A percentile compares a stretch with the other conserved stretches of the same genome.
phyloP scores from a whole-genome alignment of 2,888 invertebrate species.

The Smittia aterrima region DNA sequence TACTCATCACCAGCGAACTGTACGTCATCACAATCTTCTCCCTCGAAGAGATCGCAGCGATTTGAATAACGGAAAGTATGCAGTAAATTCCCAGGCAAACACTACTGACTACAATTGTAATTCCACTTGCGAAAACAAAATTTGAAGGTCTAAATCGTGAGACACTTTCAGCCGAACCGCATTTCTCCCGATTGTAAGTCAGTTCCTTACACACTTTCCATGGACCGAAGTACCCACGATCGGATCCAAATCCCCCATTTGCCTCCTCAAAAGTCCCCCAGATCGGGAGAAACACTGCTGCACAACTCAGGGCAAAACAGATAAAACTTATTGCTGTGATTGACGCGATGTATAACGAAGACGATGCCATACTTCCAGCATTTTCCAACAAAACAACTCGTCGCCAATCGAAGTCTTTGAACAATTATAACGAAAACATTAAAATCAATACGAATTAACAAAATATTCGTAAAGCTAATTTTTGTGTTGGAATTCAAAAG shows the following conservation, averaged over 20 bases:
- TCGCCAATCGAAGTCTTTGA: neutral
- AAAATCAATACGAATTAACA: slow-evolving; percentile 36
- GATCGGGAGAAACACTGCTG: slow-evolving; percentile 78
- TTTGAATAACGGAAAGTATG: slow-evolving; percentile 74
- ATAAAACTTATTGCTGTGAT: slow-evolving; percentile 67
- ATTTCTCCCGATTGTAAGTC: slow-evolving; percentile 78
- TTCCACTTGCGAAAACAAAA: slow-evolving; percentile 78
- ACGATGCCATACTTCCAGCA: slow-evolving; percentile 36
- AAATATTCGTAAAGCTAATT: neutral
- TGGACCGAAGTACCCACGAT: slow-evolving; percentile 83
- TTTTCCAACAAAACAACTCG: slow-evolving; percentile 14
- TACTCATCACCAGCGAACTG: slow-evolving; percentile 72
- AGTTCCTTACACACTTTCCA: slow-evolving; percentile 80
- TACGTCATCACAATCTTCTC: slow-evolving; percentile 78
- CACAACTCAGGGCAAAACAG: slow-evolving; percentile 77
- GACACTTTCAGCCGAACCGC: slow-evolving; percentile 64
- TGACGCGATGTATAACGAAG: slow-evolving; percentile 31
- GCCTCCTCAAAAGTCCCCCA: slow-evolving; percentile 77
- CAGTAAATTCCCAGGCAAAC: slow-evolving; percentile 73
- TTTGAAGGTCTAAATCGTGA: slow-evolving; percentile 78
- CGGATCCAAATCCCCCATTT: slow-evolving; percentile 62
- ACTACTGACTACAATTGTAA: slow-evolving; percentile 74
- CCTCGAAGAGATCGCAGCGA: slow-evolving; percentile 83
- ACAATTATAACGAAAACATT: slow-evolving; percentile 34
- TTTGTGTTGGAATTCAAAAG: slow-evolving; percentile 35